These are phyloP conservation scores for Sarcophilus harrisii DNA, from an alignment of 2,797 vertebrate species.

Conservation along the genomic window DNA sequence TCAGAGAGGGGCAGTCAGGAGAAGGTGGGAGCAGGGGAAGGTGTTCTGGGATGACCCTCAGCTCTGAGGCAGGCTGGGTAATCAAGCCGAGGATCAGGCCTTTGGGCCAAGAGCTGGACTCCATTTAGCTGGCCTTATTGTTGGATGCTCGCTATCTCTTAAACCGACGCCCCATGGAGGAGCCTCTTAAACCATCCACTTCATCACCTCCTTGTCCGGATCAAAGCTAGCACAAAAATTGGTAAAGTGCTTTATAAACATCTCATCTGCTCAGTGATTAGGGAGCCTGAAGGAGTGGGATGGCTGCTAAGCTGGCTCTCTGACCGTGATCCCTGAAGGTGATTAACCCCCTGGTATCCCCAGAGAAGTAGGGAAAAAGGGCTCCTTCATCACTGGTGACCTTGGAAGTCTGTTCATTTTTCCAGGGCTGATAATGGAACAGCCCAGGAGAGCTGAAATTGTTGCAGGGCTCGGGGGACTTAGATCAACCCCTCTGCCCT, in stretches of 20 bases:
- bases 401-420: background rate
- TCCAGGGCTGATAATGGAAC: background rate
- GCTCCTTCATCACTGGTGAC: background rate
- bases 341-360: background rate
- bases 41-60: background rate
- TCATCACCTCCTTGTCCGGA: background rate
- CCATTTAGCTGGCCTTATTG: background rate
- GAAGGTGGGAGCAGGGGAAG: background rate
- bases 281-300: background rate
- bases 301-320: background rate
- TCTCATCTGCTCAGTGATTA: background rate
- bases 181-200: background rate
- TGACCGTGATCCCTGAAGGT: background rate
- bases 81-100: background rate
- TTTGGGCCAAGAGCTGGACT: background rate
- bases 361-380: background rate
- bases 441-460: background rate
- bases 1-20: background rate
- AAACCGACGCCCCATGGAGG: background rate
- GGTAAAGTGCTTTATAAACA: background rate
- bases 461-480: background rate
- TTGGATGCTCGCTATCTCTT: background rate
- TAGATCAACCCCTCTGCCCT: background rate
- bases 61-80: background rate
- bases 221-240: background rate